Evolutionary conservation across 2,797 vertebrate species (phyloP).

Genomic region (Gallinago stenura): DNA sequence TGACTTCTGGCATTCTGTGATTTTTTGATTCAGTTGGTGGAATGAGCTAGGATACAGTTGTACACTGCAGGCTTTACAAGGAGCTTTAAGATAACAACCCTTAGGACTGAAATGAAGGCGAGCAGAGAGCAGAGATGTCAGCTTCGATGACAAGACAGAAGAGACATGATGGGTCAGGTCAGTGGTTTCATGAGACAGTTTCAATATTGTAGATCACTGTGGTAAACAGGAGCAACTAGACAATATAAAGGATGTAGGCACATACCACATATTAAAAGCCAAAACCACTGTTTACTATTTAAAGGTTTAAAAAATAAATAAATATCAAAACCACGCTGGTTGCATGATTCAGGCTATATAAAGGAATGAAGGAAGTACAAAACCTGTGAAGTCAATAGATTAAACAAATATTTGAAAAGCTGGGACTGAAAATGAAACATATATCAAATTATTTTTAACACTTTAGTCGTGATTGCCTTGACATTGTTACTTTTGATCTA

Average conservation of each 20-base stretch:
- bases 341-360: not conserved
- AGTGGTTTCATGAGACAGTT: not conserved
- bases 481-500: not conserved
- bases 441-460: not conserved
- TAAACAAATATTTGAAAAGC: not conserved
- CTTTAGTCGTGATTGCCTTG: not conserved
- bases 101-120: not conserved
- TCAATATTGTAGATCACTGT: not conserved
- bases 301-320: not conserved
- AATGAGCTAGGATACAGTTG: not conserved
- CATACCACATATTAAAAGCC: not conserved
- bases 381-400: not conserved
- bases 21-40: not conserved
- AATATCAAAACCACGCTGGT: not conserved
- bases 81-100: not conserved
- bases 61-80: not conserved
- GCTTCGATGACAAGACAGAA: not conserved
- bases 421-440: not conserved
- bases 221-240: not conserved
- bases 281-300: not conserved
- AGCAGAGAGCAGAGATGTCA: not conserved
- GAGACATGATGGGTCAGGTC: not conserved
- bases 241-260: not conserved
- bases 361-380: not conserved
- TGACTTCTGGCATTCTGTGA: not conserved